Evolutionary conservation across 2,797 vertebrate species (phyloP).

Genomic region (Lacerta viridis): DNA sequence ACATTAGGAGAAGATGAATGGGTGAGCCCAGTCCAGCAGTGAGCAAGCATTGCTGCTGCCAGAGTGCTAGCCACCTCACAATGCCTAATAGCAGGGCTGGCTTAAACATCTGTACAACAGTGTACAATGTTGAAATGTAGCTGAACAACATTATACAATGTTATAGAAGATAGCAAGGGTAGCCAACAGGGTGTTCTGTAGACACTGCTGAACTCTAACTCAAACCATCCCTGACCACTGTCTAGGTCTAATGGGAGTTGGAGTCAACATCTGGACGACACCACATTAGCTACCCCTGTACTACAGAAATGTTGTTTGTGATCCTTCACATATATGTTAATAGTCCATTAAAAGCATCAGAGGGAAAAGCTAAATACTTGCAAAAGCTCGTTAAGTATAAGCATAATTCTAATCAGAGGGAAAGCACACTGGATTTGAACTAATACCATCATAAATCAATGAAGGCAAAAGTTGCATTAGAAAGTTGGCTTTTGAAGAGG

Average conservation of each 20-base stretch:
- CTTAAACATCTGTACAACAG: not conserved
- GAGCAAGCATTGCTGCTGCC: not conserved
- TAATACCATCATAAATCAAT: conserved; percentile 42
- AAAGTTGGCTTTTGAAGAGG: conserved; percentile 61
- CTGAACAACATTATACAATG: conserved; percentile 70
- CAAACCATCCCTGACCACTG: too few species aligned
- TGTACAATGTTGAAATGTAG: conserved; percentile 49
- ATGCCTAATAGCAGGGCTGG: not conserved
- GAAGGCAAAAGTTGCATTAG: conserved; percentile 58
- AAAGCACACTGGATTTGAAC: conserved; percentile 53
- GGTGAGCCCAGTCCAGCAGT: not conserved
- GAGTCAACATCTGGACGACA: too few species aligned
- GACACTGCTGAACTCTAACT: not conserved
- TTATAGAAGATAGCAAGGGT: too few species aligned
- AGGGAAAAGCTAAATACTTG: conserved; percentile 61
- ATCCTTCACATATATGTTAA: conserved; percentile 67
- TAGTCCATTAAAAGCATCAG: conserved; percentile 64
- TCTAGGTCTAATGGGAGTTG: too few species aligned
- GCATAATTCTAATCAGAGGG: conserved; percentile 42
- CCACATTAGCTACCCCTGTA: conserved; percentile 38
- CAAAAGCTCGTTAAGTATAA: conserved; percentile 59
- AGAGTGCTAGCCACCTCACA: not conserved
- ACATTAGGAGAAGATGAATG: too few species aligned
- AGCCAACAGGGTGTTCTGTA: too few species aligned
- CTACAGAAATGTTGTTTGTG: conserved; percentile 59